Percentiles rank a stretch among this genome's conserved stretches.
phyloP scores from a whole-genome alignment of 2,888 invertebrate species.

The Pseudanteris insignis region DNA sequence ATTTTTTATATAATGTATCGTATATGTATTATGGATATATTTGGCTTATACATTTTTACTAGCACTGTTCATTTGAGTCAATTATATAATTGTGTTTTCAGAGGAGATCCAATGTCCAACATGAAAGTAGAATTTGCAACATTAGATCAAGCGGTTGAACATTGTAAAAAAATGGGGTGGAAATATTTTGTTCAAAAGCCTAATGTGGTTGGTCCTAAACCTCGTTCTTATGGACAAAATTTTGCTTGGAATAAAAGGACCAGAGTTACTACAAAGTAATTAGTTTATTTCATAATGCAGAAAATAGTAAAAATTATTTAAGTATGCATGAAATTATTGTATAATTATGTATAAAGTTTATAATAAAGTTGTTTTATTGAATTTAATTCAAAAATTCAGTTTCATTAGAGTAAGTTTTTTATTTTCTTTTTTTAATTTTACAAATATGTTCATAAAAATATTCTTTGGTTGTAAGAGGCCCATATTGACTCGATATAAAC shows the following conservation, averaged over 20 bases:
- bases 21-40: too few relatives aligned
- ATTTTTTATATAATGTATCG: too few relatives aligned
- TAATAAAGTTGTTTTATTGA: conserved; percentile 10
- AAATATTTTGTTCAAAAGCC: conserved; percentile 85
- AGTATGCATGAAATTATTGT: conserved; percentile 4
- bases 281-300: conserved; percentile 1
- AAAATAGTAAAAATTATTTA: conserved; percentile 6
- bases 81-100: too few relatives aligned
- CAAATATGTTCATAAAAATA: conserved; percentile 32
- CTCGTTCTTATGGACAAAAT: conserved; percentile 92
- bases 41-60: too few relatives aligned
- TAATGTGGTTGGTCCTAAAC: conserved; percentile 75
- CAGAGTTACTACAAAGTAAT: conserved; percentile 92
- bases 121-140: conserved; percentile 81
- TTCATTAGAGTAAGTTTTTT: conserved; percentile 2
- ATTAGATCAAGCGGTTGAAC: conserved; percentile 88
- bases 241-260: conserved; percentile 97
- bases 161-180: conserved; percentile 96
- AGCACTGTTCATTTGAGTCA: too few relatives aligned
- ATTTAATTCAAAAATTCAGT: neutral
- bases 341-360: conserved; percentile 19
- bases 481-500: conserved; percentile 37
- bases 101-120: conserved; percentile 96
- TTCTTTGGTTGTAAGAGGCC: conserved; percentile 35
- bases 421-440: conserved; percentile 21